Evolutionary conservation across 2,888 invertebrate species (phyloP), one percentile per base, ranked within the genome.

Genomic region (Lobophora halterata): DNA sequence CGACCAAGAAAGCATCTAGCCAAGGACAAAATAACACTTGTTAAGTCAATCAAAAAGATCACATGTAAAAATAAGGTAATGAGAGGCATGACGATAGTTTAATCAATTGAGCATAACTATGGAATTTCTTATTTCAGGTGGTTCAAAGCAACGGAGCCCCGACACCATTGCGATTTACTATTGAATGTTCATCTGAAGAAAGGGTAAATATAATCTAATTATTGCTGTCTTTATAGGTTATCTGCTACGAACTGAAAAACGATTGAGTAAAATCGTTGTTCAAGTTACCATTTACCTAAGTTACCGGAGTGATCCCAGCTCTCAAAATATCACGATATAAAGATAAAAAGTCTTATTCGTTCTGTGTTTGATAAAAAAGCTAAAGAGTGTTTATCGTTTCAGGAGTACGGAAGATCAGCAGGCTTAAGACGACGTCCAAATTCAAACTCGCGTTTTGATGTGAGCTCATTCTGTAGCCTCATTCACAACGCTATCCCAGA

Each of bases 401-500:
- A 66, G 68, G 40, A 40, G 10, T 53, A 51, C 17, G 37, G 54
- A 13, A 34, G 49, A 30, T 36, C 30, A 26, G 25, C 33, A 25
- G 45, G 37, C 12, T 45, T 47, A 3, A 36, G 37, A 12, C 38
- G 42, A 28, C 20, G 49, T 8, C 32, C 52, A 5, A 44, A 46
- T 7, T 55, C 46, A 27, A 51, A 48, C 23, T 48, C 61, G 9
- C 48, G 49, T 1, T 64, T 73, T 19, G 60, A 76, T 47, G 62
- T 76, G 1, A 58, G 75, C 6, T 74, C 81, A 0, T 82, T 87
- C 47, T 87, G 86, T 50, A 56, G 55, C 9, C 62, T 82, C 26
- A 81, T 87, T 25, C 78, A 83, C 17, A 69, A 65, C 17, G 74
- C 74, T 0, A 74, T 87, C 8, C 86, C 86, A 0, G 74, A 77